Evolutionary conservation across 2,888 invertebrate species (phyloP).

Genomic region (Pyralis farinalis): DNA sequence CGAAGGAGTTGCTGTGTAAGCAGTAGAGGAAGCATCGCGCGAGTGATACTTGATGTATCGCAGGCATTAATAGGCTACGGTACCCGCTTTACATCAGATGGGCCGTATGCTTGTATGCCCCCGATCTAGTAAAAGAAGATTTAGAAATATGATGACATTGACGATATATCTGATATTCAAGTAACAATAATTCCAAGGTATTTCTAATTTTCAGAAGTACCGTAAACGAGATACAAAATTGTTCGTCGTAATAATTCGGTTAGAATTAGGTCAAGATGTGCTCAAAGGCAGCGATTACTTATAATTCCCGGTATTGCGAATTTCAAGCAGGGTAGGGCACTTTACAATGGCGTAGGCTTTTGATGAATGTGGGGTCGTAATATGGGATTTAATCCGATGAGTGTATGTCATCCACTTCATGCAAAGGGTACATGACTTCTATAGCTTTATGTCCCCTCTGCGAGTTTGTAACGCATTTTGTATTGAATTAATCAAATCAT

Average conservation of each 20-base stretch:
- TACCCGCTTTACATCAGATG: too few relatives aligned
- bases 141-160: too few relatives aligned
- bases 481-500: conserved; percentile 18
- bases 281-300: conserved; percentile 59
- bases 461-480: conserved; percentile 35
- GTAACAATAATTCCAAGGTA: too few relatives aligned
- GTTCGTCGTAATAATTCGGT: conserved; percentile 32
- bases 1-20: too few relatives aligned
- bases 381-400: conserved; percentile 67
- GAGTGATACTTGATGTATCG: too few relatives aligned
- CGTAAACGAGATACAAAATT: conserved; percentile 1
- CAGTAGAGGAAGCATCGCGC: too few relatives aligned
- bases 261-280: conserved; percentile 69
- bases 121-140: too few relatives aligned
- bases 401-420: conserved; percentile 72
- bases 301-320: conserved; percentile 69
- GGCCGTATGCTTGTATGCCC: too few relatives aligned
- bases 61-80: too few relatives aligned
- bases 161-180: too few relatives aligned
- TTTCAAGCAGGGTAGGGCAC: conserved; percentile 51
- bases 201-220: too few relatives aligned
- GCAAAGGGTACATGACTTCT: conserved; percentile 57
- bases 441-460: conserved; percentile 55
- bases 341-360: conserved; percentile 56
- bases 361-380: conserved; percentile 77